phyloP scores from a whole-genome alignment of 2,888 invertebrate genomes.

The Coremacera marginata region DNA sequence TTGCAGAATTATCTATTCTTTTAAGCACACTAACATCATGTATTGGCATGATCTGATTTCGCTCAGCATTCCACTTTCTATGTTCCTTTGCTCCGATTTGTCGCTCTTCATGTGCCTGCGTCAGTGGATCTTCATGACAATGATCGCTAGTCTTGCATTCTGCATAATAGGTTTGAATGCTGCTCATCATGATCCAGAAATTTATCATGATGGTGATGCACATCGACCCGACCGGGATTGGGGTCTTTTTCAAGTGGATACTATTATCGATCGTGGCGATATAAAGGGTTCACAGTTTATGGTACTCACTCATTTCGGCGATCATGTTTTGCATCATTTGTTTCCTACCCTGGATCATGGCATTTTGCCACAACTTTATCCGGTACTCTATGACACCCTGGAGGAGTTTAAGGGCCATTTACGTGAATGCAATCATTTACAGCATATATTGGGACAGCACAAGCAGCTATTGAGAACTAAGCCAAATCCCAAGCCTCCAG shows the following conservation, averaged over 20 bases:
- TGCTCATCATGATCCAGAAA: slow-evolving; percentile 84
- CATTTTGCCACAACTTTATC: slow-evolving; percentile 76
- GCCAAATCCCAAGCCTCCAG: slow-evolving; percentile 67
- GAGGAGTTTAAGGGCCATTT: slow-evolving; percentile 65
- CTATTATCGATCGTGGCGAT: slow-evolving; percentile 79
- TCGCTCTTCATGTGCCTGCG: slow-evolving; percentile 55
- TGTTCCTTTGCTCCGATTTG: slow-evolving; percentile 66
- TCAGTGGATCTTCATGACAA: slow-evolving; percentile 72
- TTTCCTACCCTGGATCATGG: slow-evolving; percentile 86
- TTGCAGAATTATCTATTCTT: slow-evolving; percentile 60
- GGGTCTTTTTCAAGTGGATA: slow-evolving; percentile 83
- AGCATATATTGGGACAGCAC: slow-evolving; percentile 78
- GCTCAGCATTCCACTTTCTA: slow-evolving; percentile 68
- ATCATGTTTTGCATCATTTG: slow-evolving; percentile 84
- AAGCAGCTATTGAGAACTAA: slow-evolving; percentile 72
- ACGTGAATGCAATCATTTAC: slow-evolving; percentile 72
- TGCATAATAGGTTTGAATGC: slow-evolving; percentile 77
- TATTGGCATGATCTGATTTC: slow-evolving; percentile 69
- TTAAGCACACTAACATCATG: slow-evolving; percentile 59
- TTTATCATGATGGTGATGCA: slow-evolving; percentile 83
- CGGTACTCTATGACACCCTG: slow-evolving; percentile 69
- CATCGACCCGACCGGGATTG: slow-evolving; percentile 74
- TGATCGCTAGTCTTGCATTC: slow-evolving; percentile 75
- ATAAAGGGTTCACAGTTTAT: slow-evolving; percentile 77
- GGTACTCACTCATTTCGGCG: slow-evolving; percentile 80